Evolutionary conservation across 2,113 vertebrate species (phyloP), one percentile per base, ranked within the genome.

Genomic region (Peromyscus leucopus): DNA sequence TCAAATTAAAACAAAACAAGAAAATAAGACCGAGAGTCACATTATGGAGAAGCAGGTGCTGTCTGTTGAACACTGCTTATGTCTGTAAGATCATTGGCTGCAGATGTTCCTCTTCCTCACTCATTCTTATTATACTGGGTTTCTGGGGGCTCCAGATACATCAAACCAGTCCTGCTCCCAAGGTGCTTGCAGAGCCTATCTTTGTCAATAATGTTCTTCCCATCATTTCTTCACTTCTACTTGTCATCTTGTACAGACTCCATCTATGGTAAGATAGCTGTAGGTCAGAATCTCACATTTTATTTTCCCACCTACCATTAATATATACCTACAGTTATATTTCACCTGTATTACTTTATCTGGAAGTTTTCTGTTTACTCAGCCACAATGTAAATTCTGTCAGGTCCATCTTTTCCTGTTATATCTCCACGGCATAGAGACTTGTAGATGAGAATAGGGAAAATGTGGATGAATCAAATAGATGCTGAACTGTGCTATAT

Each of bases 321-420:
- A 90, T 93, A 82, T 61, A 42, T 93, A 65, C 5, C 65, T 83
- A 95, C 63, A 87, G 76, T 85, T 67, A n/a, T 55, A 71, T 59
- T 83, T 17, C 46, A 92, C 28, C 59, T 57, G 7, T 75, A 92
- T 87, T 46, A 72, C 19, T 72, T 90, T n/a, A 55, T 7, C 83
- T 91, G 6, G 28, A 24, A 65, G 85, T 78, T 79, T 95, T 89
- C 24, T 61, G 16, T 80, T 93, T 88, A 26, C 7, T 26, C 3
- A 4, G 17, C 39, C 89, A 36, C 3, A 2, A 69, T 2, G 0
- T 33, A 80, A 65, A n/a, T 76, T 78, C 61, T 13, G 63, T 21
- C n/a, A 86, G 6, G 21, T 13, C 2, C 67, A 33, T n/a, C 2
- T 78, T 67, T 95, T 67, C 28, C 22, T 92, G 36, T 39, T 9